Percentiles rank a stretch among this genome's conserved stretches.
These are phyloP conservation scores for Copidosoma floridanum DNA, from an alignment of 1,140 invertebrate genomes.

Conservation along the genomic window DNA sequence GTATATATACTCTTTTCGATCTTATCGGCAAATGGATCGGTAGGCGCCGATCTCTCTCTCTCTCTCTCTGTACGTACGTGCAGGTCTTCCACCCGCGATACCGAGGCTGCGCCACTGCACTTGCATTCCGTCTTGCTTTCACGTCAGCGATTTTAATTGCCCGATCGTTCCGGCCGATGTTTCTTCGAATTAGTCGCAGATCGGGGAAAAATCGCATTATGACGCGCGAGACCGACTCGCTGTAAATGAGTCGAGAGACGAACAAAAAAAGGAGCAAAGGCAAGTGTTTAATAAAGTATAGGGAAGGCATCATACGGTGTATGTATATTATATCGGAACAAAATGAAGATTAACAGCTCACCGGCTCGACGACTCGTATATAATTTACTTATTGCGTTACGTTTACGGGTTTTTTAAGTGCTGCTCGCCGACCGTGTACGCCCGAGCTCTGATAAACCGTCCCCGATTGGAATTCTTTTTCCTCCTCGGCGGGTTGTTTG, in stretches of 20 bases:
- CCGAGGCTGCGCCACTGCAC: too few relatives aligned
- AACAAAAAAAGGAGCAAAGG: too few relatives aligned
- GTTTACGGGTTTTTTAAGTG: slow-evolving; percentile 22
- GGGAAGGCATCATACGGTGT: too few relatives aligned
- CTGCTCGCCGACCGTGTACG: not conserved
- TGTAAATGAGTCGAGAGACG: too few relatives aligned
- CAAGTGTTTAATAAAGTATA: too few relatives aligned
- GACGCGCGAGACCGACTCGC: too few relatives aligned
- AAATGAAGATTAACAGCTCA: slow-evolving; percentile 17
- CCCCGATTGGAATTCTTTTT: slow-evolving; percentile 19
- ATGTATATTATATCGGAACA: slow-evolving; percentile 22
- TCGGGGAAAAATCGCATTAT: too few relatives aligned
- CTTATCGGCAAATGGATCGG: slow-evolving; percentile 17
- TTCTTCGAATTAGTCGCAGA: too few relatives aligned
- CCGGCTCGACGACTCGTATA: not conserved
- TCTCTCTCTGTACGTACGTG: not conserved
- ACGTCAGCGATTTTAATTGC: slow-evolving; percentile 15
- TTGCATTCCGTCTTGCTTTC: slow-evolving; percentile 17
- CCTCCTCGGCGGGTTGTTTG: too few relatives aligned
- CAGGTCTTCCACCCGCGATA: not conserved
- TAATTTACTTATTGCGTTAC: slow-evolving; percentile 24
- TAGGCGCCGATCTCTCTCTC: not conserved
- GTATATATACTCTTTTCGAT: slow-evolving; percentile 11
- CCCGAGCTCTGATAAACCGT: slow-evolving; percentile 10
- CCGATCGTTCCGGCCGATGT: not conserved